Evolutionary conservation across 2,888 invertebrate species (phyloP), one percentile per base, ranked within the genome.

Genomic region (Amiota minor): DNA sequence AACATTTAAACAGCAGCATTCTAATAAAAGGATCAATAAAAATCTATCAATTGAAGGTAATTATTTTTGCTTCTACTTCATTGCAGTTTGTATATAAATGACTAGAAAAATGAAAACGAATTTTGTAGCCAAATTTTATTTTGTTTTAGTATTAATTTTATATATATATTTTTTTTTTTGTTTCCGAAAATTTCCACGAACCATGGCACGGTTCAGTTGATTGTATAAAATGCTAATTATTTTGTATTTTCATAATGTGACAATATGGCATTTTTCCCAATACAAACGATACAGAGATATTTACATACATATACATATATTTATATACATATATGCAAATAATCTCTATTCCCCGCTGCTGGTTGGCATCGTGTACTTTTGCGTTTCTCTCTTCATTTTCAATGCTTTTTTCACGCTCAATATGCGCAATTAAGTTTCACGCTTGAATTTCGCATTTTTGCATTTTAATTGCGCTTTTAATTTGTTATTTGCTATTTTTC

Each of bases 151-250:
- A 14, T 45, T 64, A 35, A 16, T 16, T 61, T 61, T 16, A 6
- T 2, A 8, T 59, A 59, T 11, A 20, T 10, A 45, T 64, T 64
- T 46, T 8, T 65, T 64, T 64, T 16, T 23, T 68, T 53, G n/a
- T 53, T 56, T 70, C n/a, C 35, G 56, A 46, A 16, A 35, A 35
- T 35, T 35, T 35, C 35, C 35, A 35, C 6, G 35, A 35, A 35
- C 35, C 35, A 35, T 72, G 50, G 16, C 75, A 71, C 75, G 84
- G 78, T 75, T 74, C 75, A 79, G 62, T 83, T 81, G 81, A 75
- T 83, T 79, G 78, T 81, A 79, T 82, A 82, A 88, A 88, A 88
- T 84, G 87, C 87, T 87, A 87, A 87, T 87, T 87, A 87, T 81
- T 80, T 77, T 78, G 72, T 78, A 78, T 81, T 81, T 82, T 79